Evolutionary conservation across 2,797 vertebrate genomes (phyloP).

Genomic region (Thripadectes ignobilis): DNA sequence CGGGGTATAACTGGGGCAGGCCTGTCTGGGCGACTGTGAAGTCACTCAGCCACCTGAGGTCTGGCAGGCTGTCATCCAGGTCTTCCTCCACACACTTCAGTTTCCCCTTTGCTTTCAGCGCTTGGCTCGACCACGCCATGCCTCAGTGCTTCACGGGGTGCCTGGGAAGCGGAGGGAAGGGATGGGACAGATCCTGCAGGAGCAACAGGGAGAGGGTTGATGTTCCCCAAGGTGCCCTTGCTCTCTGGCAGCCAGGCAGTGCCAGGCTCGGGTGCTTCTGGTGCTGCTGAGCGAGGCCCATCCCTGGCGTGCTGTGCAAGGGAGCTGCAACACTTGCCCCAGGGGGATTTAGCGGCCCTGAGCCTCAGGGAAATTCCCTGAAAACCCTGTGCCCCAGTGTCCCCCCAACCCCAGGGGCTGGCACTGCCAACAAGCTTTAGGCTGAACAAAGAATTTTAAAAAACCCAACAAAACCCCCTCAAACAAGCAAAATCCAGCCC

Average conservation of each 20-base stretch:
- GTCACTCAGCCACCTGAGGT: conserved; percentile 95
- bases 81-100: neutral
- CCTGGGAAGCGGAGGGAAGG: neutral
- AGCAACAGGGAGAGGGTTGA: neutral
- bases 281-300: neutral
- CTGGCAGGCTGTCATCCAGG: conserved; percentile 95
- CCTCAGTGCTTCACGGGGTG: neutral
- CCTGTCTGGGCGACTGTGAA: conserved; percentile 88
- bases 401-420: fast-evolving
- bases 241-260: neutral
- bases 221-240: neutral
- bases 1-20: conserved; percentile 59
- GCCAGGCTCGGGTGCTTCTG: neutral
- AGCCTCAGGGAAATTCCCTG: neutral
- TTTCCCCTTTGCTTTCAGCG: neutral
- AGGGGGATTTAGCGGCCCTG: neutral
- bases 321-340: fast-evolving
- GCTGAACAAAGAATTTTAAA: neutral
- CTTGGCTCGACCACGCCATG: neutral
- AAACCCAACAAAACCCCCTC: neutral
- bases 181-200: neutral
- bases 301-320: neutral
- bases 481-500: neutral
- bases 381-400: fast-evolving
- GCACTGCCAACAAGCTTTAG: neutral